phyloP scores from a whole-genome alignment of 2,113 vertebrate genomes.

The Scomber japonicus region DNA sequence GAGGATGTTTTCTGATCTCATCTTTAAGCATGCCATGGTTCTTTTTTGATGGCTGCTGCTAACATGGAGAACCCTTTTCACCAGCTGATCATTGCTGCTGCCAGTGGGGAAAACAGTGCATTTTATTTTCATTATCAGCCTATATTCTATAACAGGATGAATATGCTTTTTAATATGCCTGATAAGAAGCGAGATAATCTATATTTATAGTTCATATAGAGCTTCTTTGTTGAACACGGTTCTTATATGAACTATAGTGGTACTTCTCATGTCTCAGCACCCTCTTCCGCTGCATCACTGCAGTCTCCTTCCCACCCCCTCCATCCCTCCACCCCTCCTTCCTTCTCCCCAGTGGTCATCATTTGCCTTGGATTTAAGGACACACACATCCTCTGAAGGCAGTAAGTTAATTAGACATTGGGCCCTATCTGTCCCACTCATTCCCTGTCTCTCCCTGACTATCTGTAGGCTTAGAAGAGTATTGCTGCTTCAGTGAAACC shows the following conservation, averaged over 20 bases:
- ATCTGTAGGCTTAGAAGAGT: conserved; percentile 36
- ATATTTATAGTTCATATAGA: neutral
- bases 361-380: conserved; percentile 65
- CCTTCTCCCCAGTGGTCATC: conserved; percentile 53
- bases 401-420: conserved; percentile 68
- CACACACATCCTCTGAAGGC: conserved; percentile 64
- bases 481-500: conserved; percentile 58
- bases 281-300: conserved; percentile 24
- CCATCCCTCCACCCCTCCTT: neutral
- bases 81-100: neutral
- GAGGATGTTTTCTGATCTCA: neutral
- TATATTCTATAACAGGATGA: neutral
- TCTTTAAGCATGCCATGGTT: neutral
- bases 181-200: neutral
- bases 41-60: neutral
- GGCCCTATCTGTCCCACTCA: conserved; percentile 49
- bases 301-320: neutral
- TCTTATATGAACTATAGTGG: neutral
- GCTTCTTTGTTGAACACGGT: neutral
- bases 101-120: neutral
- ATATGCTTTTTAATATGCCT: neutral
- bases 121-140: neutral
- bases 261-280: neutral
- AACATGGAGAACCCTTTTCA: neutral
- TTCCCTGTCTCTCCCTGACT: conserved; percentile 33